Conservation (phyloP, 2,888 invertebrate species). For the Steinernema scapterisci region DNA sequence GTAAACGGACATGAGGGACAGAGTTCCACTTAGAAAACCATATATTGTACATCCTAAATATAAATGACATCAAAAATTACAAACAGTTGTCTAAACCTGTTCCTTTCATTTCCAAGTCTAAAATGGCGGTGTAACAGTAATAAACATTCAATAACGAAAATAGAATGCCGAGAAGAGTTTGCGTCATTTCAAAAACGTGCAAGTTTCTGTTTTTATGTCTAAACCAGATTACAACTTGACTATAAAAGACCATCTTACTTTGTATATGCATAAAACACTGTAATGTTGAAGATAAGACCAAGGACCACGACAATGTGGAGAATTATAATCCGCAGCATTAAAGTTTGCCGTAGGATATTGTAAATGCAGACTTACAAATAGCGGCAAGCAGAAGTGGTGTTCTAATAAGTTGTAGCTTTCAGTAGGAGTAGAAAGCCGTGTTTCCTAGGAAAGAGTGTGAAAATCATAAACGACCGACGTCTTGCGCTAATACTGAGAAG, state of each 20-base stretch:
- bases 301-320: not conserved
- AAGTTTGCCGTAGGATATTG: not conserved
- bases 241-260: not conserved
- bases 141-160: not conserved
- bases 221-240: not conserved
- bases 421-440: too few species aligned
- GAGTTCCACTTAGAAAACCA: not conserved
- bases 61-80: not conserved
- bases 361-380: too few species aligned
- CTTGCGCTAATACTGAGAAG: too few species aligned
- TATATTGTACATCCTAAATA: constrained; percentile 1
- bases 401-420: too few species aligned
- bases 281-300: not conserved
- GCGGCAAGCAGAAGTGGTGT: too few species aligned
- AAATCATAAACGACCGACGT: too few species aligned
- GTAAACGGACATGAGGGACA: constrained; percentile 12
- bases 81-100: not conserved
- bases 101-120: not conserved
- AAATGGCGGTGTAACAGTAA: not conserved
- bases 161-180: not conserved
- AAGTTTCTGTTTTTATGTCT: constrained; percentile 1
- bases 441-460: too few species aligned
- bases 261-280: not conserved
- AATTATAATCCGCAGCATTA: not conserved
- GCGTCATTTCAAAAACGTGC: constrained; percentile 9